phyloP scores from a whole-genome alignment of 1,140 invertebrate genomes.

The Drosophila equinoxialis region DNA sequence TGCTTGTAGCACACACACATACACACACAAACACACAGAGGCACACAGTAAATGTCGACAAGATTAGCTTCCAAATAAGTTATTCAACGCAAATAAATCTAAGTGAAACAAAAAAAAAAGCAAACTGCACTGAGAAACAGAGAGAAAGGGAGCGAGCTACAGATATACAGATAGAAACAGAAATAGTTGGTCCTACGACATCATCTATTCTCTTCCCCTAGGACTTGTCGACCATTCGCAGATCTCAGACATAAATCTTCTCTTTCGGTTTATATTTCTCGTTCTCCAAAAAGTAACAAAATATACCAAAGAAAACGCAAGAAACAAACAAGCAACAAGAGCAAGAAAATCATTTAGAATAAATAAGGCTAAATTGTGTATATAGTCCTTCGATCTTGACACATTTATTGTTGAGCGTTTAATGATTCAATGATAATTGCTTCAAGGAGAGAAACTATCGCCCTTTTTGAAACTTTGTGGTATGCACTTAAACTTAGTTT shows the following conservation, averaged over 20 bases:
- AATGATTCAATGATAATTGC: no score
- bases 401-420: no score
- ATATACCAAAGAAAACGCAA: not conserved
- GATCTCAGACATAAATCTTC: conserved; percentile 38
- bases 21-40: no score
- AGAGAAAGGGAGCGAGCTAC: not conserved
- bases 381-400: no score
- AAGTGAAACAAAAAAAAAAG: not conserved
- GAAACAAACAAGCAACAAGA: conserved; percentile 27
- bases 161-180: not conserved
- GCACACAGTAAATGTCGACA: not conserved
- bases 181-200: conserved; percentile 33
- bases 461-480: no score
- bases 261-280: not conserved
- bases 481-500: no score
- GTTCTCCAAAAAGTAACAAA: not conserved
- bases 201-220: conserved; percentile 42
- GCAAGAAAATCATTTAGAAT: no score
- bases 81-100: conserved; percentile 7
- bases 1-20: not conserved
- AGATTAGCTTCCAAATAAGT: not conserved
- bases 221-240: not conserved
- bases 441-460: no score
- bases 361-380: no score
- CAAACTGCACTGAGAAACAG: not conserved